phyloP scores from a whole-genome alignment of 2,113 vertebrate species.

The Falcunculus frontatus region DNA sequence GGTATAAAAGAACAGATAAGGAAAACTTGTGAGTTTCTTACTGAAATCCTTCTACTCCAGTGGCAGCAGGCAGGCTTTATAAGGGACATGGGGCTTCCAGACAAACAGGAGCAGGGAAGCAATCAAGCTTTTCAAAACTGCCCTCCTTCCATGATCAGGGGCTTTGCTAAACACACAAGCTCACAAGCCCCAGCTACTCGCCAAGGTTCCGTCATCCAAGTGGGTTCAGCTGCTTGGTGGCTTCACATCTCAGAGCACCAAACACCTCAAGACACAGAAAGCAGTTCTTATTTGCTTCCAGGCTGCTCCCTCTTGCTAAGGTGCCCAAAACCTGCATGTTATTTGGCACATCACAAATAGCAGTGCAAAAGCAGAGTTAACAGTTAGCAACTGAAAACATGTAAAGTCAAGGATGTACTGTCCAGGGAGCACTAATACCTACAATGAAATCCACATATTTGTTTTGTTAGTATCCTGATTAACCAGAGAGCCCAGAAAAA shows the following conservation, averaged over 20 bases:
- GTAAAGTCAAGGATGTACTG: not conserved
- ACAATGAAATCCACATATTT: not conserved
- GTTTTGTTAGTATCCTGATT: not conserved
- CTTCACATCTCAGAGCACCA: not conserved
- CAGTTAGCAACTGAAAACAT: not conserved
- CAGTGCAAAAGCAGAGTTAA: not conserved
- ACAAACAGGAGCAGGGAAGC: not conserved
- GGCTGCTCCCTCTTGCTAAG: not conserved
- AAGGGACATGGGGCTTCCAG: not conserved
- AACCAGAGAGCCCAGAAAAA: not conserved
- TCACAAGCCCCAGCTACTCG: not conserved
- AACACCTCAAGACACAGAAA: not conserved
- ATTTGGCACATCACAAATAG: not conserved
- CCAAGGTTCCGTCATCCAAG: fast-evolving
- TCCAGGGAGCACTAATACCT: not conserved
- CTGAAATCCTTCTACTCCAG: not conserved
- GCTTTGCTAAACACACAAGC: not conserved
- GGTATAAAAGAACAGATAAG: not conserved
- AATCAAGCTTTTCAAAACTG: not conserved
- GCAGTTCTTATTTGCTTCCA: not conserved
- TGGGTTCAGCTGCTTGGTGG: not conserved
- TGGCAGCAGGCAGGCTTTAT: not conserved
- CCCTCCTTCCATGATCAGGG: not conserved
- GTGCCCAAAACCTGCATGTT: not conserved
- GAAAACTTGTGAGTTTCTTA: not conserved